Base-by-base conservation (phyloP, 2,888 invertebrate species). In the Chouioia cunea region DNA sequence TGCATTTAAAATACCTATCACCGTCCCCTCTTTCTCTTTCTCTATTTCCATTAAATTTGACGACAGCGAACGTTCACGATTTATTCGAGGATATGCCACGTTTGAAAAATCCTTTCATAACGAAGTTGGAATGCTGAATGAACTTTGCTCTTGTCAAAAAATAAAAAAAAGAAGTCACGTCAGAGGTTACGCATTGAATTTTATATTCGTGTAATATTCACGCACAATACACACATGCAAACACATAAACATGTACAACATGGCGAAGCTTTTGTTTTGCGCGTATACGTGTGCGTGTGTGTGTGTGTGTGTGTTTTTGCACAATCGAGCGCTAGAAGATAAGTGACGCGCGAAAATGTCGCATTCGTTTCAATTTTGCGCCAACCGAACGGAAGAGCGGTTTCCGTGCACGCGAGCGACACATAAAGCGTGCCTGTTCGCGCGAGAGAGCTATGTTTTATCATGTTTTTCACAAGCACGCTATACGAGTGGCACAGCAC, bases 281-380 rank as follows among this genome's bases (percentile, higher is more conserved):
- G 36, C 36, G 36, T 36, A 27, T 27, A 27, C 27, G 36, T 12
- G 12, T 47, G 27, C n/a, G 43, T 6, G 2, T 4, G 6, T 16
- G 44, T 47, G 22, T 67, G 60, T 60, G 54, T 67, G 6, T 27
- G 27, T 27, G 6, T 36, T 67, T 67, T 22, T 48, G 44, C 14
- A 23, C 67, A 65, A 47, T 54, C 67, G 59, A 67, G 67, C 27
- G 15, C 44, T 27, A 44, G 59, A 44, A 59, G 54, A 57, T 53
- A 67, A 59, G 59, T 52, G 66, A 15, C 10, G 66, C 44, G 66
- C 14, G 53, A 66, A 65, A 66, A 66, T 53, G 66, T 66, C 59
- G 59, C 67, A 67, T 67, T 67, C 67, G 67, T 67, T 67, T 67
- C 67, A 67, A 67, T 67, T 67, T 67, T 54, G 60, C 67, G 48